Evolutionary conservation across 1,140 invertebrate genomes (phyloP).

Genomic region (Lasioglossum albipes): DNA sequence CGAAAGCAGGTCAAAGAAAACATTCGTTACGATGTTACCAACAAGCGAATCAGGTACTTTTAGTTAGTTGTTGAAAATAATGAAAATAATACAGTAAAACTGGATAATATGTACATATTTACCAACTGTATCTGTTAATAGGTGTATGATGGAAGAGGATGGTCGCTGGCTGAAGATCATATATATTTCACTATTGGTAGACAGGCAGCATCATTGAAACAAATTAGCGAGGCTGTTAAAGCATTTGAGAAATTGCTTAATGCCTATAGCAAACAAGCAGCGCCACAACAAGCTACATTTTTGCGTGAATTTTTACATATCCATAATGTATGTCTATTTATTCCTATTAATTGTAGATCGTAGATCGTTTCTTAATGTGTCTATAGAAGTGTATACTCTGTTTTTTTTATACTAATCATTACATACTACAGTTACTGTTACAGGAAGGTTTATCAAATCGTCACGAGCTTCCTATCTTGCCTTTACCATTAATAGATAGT

Average conservation of each 20-base stretch:
- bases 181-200: conserved; percentile 96
- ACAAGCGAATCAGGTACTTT: conserved; percentile 91
- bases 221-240: conserved; percentile 86
- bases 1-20: conserved; percentile 93
- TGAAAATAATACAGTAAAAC: not conserved
- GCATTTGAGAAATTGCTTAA: conserved; percentile 90
- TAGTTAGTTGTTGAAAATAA: not conserved
- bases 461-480: conserved; percentile 82
- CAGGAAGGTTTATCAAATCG: conserved; percentile 79
- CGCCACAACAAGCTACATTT: conserved; percentile 90
- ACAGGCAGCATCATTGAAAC: conserved; percentile 90
- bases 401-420: not conserved
- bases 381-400: not conserved
- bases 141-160: conserved; percentile 90
- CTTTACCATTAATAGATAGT: conserved; percentile 85
- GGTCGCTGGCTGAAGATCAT: conserved; percentile 96
- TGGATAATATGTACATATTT: not conserved
- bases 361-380: conserved; percentile 6
- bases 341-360: not conserved
- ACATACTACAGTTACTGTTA: conserved; percentile 73
- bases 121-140: conserved; percentile 62
- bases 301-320: conserved; percentile 93
- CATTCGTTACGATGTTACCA: conserved; percentile 95
- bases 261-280: conserved; percentile 87
- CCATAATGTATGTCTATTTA: conserved; percentile 84